These are phyloP conservation scores for Pseudochirops cupreus DNA, from an alignment of 2,797 vertebrate genomes.

Conservation along the genomic window DNA sequence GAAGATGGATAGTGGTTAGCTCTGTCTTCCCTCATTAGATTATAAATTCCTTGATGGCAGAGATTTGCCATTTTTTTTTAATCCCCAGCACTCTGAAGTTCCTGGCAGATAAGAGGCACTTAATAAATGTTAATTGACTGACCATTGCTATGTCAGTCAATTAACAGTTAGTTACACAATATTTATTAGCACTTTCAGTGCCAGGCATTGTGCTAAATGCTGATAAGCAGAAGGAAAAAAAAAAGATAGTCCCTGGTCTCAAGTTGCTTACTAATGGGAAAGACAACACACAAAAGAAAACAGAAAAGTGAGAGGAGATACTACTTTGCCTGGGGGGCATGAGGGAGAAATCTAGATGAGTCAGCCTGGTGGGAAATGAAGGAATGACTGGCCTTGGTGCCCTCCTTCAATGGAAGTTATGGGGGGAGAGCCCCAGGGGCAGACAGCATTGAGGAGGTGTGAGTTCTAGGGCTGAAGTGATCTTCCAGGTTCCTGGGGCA, in stretches of 20 bases:
- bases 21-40: not conserved
- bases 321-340: not conserved
- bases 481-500: not conserved
- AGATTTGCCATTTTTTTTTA: not conserved
- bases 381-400: not conserved
- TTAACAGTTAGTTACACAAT: not conserved
- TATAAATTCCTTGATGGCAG: not conserved
- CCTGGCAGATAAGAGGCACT: not conserved
- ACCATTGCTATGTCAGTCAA: not conserved
- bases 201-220: not conserved
- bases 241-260: not conserved
- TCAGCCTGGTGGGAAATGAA: not conserved
- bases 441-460: not conserved
- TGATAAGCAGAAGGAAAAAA: not conserved
- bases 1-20: not conserved
- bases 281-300: not conserved
- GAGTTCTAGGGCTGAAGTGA: not conserved
- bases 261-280: not conserved
- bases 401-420: not conserved
- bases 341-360: not conserved
- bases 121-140: not conserved
- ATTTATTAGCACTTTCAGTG: not conserved
- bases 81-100: not conserved
- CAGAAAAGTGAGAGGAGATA: not conserved
- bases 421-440: not conserved